Conservation (phyloP, 1,140 invertebrate genomes). For the Brevipalpus yothersi region DNA sequence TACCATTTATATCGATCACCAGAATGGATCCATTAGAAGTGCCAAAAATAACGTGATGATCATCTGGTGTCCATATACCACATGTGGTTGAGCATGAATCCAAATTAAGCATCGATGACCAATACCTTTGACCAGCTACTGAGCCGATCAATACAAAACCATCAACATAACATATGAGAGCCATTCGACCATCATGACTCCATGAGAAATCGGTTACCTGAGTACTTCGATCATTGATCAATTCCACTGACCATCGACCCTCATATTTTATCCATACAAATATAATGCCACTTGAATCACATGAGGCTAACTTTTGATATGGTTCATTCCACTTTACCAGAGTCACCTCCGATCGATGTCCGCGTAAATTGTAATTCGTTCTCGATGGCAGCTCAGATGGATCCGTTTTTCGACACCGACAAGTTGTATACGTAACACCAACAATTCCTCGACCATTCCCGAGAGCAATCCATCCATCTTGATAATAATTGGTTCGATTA, state of each 20-base stretch:
- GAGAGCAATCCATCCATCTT: constrained; percentile 91
- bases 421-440: constrained; percentile 83
- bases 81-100: constrained; percentile 67
- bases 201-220: constrained; percentile 85
- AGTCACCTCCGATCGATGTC: constrained; percentile 83
- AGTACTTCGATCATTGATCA: constrained; percentile 90
- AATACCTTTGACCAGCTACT: constrained; percentile 85
- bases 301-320: constrained; percentile 90
- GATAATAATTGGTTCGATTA: constrained; percentile 81
- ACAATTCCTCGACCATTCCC: constrained; percentile 81
- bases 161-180: constrained; percentile 91
- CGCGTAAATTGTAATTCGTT: constrained; percentile 89
- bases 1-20: constrained; percentile 83
- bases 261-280: constrained; percentile 99
- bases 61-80: constrained; percentile 91
- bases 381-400: constrained; percentile 53
- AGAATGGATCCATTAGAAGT: constrained; percentile 70
- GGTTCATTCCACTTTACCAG: constrained; percentile 96
- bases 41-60: constrained; percentile 87
- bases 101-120: constrained; percentile 88
- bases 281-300: constrained; percentile 89
- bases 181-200: constrained; percentile 95
- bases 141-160: constrained; percentile 88
- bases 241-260: constrained; percentile 91
- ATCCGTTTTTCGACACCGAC: constrained; percentile 31